Percentiles rank a stretch among this genome's conserved stretches.
Conservation (phyloP, 2,888 invertebrate genomes). For the Eupithecia vulgata region DNA sequence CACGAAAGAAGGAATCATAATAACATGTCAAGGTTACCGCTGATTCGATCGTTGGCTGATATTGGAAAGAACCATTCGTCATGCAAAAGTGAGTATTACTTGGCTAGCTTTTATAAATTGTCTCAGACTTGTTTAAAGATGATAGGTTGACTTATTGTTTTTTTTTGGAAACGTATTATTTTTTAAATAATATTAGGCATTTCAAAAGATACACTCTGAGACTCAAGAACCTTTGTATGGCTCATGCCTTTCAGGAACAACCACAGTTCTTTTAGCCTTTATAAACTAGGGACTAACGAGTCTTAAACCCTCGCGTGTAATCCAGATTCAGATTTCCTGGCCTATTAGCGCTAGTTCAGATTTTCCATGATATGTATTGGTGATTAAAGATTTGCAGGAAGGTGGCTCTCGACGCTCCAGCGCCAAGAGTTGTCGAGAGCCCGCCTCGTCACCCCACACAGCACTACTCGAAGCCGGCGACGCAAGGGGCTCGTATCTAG, state of each 20-base stretch:
- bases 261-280: neutral
- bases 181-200: neutral
- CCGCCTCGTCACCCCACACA: conserved; percentile 78
- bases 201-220: neutral
- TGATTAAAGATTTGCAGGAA: conserved; percentile 81
- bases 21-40: conserved; percentile 91
- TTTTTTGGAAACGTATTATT: neutral
- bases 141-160: neutral
- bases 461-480: conserved; percentile 82
- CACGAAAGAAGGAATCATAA: conserved; percentile 90
- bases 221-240: neutral
- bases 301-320: neutral
- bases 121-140: neutral
- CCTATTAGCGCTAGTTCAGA: neutral
- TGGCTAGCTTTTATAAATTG: neutral
- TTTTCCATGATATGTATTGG: conserved; percentile 38
- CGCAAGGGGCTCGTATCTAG: conserved; percentile 85
- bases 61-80: conserved; percentile 98
- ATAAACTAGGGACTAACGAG: neutral
- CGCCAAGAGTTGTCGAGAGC: conserved; percentile 75
- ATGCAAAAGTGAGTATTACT: conserved; percentile 92
- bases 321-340: neutral
- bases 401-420: conserved; percentile 78
- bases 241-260: neutral
- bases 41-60: conserved; percentile 97